Evolutionary conservation across 2,113 vertebrate genomes (phyloP), one percentile per base, ranked within the genome.

Genomic region (Malaclemys terrapin): DNA sequence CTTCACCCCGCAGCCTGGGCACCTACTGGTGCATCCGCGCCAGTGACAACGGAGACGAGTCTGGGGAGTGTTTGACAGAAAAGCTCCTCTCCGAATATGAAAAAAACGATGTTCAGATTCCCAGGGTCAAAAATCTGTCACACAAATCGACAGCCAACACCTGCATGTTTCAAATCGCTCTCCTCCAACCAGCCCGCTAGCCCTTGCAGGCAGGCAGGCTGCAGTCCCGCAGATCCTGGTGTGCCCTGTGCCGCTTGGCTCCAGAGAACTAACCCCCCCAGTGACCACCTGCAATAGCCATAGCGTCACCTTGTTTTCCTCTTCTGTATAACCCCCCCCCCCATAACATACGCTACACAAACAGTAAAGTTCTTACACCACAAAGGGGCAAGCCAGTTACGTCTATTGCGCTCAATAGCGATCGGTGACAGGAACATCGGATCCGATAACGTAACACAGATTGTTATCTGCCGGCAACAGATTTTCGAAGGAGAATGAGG

Each of bases 231-330:
- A 76, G 53, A 35, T 52, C 59, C 14, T 4, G 86, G 42, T 8
- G 17, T 25, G 8, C 52, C 38, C 45, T 78, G 82, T 56, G 47
- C 25, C 27, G 22, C 38, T 27, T 10, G 29, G 49, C 52, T 56
- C 50, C 87, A 52, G 25, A 80, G 22, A 59, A 76, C 27, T 31
- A 10, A 8, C 79, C 19, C 42, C 75, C 80, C 94, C 62, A 86
- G 52, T n/a, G 85, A 81, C 87, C 90, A 91, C 92, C 92, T 93
- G 91, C 95, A 88, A 85, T 95, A 82, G 19, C 88, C 91, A 93
- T 79, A 91, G 91, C n/a, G 89, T 42, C 90, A 93, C 91, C 84
- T 93, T 72, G 91, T 85, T 96, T 89, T 75, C 59, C 54, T 94
- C 80, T 49, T 87, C 93, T 84, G 76, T 84, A 45, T 79, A 79